Conservation (phyloP, 2,888 invertebrate genomes). For the Ichneumon xanthorius region DNA sequence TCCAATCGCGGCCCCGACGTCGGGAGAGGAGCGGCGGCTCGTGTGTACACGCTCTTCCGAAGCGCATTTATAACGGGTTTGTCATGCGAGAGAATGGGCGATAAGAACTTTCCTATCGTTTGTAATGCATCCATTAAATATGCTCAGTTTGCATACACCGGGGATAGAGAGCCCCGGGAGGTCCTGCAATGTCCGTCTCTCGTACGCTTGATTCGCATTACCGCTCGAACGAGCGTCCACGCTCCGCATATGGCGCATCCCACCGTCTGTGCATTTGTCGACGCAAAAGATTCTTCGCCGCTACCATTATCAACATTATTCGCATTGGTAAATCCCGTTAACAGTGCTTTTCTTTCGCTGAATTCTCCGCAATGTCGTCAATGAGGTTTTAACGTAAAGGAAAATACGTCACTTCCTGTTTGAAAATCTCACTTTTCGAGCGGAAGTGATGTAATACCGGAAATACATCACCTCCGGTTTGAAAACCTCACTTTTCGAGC, state of each 20-base stretch:
- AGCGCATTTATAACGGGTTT: conserved; percentile 47
- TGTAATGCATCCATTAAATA: background rate
- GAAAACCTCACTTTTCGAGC: too few relatives aligned
- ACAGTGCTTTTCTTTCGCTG: too few relatives aligned
- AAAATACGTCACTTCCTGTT: too few relatives aligned
- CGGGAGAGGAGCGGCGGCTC: background rate
- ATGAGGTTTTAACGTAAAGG: too few relatives aligned
- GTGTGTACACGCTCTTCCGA: background rate
- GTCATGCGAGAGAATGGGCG: conserved; percentile 7
- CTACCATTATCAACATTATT: too few relatives aligned
- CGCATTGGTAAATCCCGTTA: too few relatives aligned
- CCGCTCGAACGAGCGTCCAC: background rate
- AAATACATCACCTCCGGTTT: too few relatives aligned
- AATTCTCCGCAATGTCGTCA: too few relatives aligned
- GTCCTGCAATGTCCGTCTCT: background rate
- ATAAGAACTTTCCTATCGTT: background rate
- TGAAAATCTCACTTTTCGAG: too few relatives aligned
- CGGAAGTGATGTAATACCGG: too few relatives aligned
- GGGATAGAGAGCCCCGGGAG: background rate
- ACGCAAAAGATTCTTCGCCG: background rate
- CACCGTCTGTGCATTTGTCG: background rate
- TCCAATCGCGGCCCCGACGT: conserved; percentile 5
- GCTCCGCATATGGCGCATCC: background rate
- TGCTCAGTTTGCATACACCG: background rate
- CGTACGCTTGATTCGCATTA: background rate